A percentile compares a stretch with the other conserved stretches of the same genome.
phyloP scores from a whole-genome alignment of 2,113 vertebrate species.

The Symphodus melops region DNA sequence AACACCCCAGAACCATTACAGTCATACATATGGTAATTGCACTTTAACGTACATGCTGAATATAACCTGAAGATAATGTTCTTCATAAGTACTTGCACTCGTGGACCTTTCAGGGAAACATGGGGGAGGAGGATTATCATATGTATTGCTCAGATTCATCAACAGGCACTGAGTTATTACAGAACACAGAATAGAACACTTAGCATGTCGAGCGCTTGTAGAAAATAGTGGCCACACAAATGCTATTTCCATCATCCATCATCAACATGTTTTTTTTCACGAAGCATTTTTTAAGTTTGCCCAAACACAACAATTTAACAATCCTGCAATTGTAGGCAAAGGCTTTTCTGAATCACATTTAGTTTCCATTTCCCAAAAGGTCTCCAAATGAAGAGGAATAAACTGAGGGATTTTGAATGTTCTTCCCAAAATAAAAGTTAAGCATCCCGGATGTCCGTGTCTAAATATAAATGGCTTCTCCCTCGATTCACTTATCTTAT shows the following conservation, averaged over 20 bases:
- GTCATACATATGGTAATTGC: slow-evolving; percentile 22
- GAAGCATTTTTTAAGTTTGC: neutral
- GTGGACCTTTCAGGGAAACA: slow-evolving; percentile 5
- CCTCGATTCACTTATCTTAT: slow-evolving; percentile 62
- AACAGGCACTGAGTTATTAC: neutral
- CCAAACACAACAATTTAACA: neutral
- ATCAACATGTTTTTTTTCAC: neutral
- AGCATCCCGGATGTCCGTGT: slow-evolving; percentile 48
- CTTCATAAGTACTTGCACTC: neutral
- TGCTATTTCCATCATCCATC: neutral
- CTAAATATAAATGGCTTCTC: slow-evolving; percentile 67
- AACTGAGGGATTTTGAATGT: slow-evolving; percentile 32
- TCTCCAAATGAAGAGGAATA: neutral
- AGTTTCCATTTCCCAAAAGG: neutral
- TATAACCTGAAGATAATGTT: slow-evolving; percentile 22
- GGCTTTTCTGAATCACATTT: neutral
- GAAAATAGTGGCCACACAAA: neutral
- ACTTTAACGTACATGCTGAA: slow-evolving; percentile 8
- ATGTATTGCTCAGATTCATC: slow-evolving; percentile 5
- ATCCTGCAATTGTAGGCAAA: neutral
- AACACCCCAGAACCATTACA: neutral
- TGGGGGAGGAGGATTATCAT: slow-evolving; percentile 10
- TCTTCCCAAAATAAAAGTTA: slow-evolving; percentile 54
- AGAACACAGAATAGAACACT: neutral
- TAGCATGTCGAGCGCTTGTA: neutral